Base-by-base conservation (phyloP, 2,797 vertebrate species). In the Ctenopoma kingsleyae region DNA sequence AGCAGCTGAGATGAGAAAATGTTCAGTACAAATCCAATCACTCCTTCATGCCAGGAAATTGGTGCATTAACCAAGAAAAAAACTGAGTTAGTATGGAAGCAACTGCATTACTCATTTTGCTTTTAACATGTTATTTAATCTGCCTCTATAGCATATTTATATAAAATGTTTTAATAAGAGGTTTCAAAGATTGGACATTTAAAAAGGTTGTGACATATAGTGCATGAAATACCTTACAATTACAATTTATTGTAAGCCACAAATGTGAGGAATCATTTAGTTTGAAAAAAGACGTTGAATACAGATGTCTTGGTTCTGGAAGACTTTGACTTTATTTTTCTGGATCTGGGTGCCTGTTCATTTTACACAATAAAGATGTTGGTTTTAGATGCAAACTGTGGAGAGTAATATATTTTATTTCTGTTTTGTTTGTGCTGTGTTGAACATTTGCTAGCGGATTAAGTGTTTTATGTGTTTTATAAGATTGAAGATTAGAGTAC, bases 1-100 rank as follows among this genome's bases (percentile, higher is more conserved):
- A 77, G 67, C 77, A 62, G 65, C 67, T 49, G 27, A 48, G 57
- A 80, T 83, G 76, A 82, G 69, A 87, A 82, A 87, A 17, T 59
- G 80, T 69, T 74, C 58, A 74, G 76, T n/a, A 36, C 61, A 80
- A 79, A 84, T 82, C 58, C 69, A 80, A 64, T 82, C 79, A 65
- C 57, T 78, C 49, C 35, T 56, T 68, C 58, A 80, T 81, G 79
- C 69, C 70, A 69, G 50, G 64, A 74, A 81, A 82, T 75, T 36
- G 60, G 63, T 73, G 43, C 67, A 72, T 65, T 60, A 77, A 72
- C 49, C 55, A n/a, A 52, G 48, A 51, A 54, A 35, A 59, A 48
- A 50, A 38, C 5, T 3, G 22, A 48, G 16, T 76, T 59, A 44
- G 6, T 41, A 40, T 43, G 22, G 9, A 4, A 35, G 38, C 9